phyloP scores from a whole-genome alignment of 2,113 vertebrate genomes.

The Cheirogaleus medius region DNA sequence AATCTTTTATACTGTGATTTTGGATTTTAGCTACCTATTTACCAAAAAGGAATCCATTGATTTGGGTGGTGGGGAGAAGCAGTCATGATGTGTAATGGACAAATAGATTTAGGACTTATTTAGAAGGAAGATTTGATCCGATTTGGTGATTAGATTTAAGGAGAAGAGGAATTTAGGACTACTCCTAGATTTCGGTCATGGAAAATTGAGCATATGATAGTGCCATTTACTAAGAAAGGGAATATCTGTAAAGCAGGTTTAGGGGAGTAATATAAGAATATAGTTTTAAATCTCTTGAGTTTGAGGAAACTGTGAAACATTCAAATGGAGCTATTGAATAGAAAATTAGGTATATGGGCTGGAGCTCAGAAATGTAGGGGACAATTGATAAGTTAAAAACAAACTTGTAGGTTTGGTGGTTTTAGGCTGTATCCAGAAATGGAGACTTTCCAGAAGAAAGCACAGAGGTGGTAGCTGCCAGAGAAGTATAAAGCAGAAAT shows the following conservation, averaged over 20 bases:
- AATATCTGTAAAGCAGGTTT: neutral
- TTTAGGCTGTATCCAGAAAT: neutral
- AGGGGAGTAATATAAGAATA: neutral
- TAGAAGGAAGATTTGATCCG: neutral
- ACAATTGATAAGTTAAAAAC: neutral
- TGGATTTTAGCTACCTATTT: neutral
- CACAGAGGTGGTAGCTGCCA: neutral
- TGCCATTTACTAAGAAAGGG: neutral
- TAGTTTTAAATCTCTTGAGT: constrained; percentile 14
- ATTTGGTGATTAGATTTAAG: neutral
- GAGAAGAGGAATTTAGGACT: neutral
- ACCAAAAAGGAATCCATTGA: neutral
- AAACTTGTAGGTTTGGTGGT: neutral
- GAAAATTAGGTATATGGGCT: neutral
- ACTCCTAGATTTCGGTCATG: neutral
- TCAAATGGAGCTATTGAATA: neutral
- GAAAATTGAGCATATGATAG: neutral
- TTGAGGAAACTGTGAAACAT: neutral
- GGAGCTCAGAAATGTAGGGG: neutral
- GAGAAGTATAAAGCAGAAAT: neutral
- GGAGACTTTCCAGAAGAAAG: neutral
- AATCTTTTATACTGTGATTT: constrained; percentile 16
- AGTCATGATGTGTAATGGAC: neutral
- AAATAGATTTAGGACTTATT: neutral
- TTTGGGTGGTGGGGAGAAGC: neutral